Percentiles rank a stretch among this genome's conserved stretches.
Conservation (phyloP, 2,888 invertebrate species). For the Watsonalla cultraria region DNA sequence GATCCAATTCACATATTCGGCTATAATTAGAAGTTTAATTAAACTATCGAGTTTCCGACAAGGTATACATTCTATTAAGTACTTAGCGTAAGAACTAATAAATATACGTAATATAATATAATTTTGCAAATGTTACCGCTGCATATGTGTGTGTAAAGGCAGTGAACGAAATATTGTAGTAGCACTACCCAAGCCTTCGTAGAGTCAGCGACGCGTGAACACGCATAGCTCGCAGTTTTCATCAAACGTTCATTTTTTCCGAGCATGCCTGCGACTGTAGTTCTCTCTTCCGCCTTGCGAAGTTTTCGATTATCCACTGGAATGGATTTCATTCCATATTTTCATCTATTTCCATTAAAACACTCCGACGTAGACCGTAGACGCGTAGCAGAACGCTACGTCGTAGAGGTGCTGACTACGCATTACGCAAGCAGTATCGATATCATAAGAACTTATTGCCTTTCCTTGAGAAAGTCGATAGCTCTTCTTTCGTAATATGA, state of each 20-base stretch:
- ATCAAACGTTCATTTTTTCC: constrained; percentile 9
- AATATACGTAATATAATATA: too few species aligned
- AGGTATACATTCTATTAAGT: too few species aligned
- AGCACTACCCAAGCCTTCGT: constrained; percentile 20
- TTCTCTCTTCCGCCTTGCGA: constrained; percentile 34
- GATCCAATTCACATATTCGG: constrained; percentile 10
- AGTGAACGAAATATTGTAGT: constrained; percentile 6
- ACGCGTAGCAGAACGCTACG: background rate
- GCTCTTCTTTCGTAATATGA: too few species aligned
- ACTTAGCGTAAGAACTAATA: too few species aligned
- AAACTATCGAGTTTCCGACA: too few species aligned
- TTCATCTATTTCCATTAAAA: constrained; percentile 31
- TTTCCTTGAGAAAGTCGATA: too few species aligned
- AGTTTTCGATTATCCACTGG: constrained; percentile 37
- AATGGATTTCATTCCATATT: constrained; percentile 33
- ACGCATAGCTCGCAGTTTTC: constrained; percentile 32
- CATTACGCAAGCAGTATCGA: background rate
- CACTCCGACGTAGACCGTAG: constrained; percentile 16
- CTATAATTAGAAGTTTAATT: too few species aligned
- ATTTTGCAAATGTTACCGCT: too few species aligned
- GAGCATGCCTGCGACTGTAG: constrained; percentile 26
- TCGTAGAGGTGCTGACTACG: background rate
- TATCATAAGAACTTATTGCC: background rate
- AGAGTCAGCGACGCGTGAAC: constrained; percentile 34
- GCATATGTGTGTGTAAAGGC: too few species aligned